Conservation (phyloP, 1,140 invertebrate species). For the Potamilus streckersoni region DNA sequence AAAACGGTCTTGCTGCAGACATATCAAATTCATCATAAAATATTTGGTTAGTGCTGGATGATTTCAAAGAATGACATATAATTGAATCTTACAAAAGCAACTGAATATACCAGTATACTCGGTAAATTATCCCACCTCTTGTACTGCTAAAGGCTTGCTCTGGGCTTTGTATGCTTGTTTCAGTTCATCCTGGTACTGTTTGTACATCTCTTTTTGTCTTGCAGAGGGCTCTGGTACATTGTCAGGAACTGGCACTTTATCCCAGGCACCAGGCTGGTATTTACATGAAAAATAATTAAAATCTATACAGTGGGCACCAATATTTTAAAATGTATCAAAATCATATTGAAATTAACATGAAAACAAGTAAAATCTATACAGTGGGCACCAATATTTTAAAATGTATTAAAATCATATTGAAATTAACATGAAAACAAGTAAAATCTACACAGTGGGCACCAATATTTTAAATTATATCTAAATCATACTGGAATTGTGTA, state of each 20-base stretch:
- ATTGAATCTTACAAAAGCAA: slow-evolving; percentile 1
- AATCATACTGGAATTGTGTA: too few species aligned
- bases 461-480: background rate
- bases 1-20: too few species aligned
- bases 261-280: slow-evolving; percentile 56
- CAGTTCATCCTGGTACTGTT: slow-evolving; percentile 56
- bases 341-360: background rate
- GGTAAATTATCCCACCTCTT: background rate
- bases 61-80: background rate
- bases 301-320: background rate
- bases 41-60: too few species aligned
- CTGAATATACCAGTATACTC: background rate
- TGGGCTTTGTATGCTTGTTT: slow-evolving; percentile 47
- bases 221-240: slow-evolving; percentile 45
- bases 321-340: too few species aligned
- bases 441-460: background rate
- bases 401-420: background rate
- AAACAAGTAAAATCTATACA: slow-evolving; percentile 4
- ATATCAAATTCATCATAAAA: too few species aligned
- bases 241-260: slow-evolving; percentile 51
- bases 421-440: slow-evolving; percentile 5
- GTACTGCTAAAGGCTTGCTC: slow-evolving; percentile 2
- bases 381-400: background rate
- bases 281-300: slow-evolving; percentile 6
- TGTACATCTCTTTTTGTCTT: slow-evolving; percentile 51